Conservation (phyloP, 2,113 vertebrate genomes). For the Chlamydotis undulata region DNA sequence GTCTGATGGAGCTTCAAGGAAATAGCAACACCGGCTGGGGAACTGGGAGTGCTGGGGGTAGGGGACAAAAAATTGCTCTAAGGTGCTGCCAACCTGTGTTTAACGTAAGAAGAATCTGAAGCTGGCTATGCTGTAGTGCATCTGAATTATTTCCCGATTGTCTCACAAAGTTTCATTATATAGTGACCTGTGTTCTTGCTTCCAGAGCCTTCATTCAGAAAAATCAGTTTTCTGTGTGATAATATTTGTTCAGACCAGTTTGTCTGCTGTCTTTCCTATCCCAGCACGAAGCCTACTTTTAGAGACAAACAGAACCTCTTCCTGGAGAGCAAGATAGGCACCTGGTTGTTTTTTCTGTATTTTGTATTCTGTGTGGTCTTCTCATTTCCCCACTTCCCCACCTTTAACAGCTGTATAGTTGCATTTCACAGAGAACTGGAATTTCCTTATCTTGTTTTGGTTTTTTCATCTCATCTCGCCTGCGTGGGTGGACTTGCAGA, state of each 20-base stretch:
- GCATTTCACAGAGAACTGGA: slow-evolving; percentile 20
- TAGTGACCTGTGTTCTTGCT: neutral
- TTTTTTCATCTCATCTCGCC: slow-evolving; percentile 34
- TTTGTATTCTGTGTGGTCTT: neutral
- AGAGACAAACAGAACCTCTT: neutral
- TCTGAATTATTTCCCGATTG: neutral
- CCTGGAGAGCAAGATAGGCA: neutral
- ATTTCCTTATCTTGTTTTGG: slow-evolving; percentile 41
- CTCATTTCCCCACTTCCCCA: neutral
- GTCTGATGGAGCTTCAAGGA: neutral
- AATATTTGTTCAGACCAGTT: neutral
- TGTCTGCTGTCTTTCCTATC: neutral
- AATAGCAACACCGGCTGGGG: neutral
- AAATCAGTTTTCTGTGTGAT: neutral
- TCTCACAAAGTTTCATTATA: neutral
- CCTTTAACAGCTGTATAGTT: neutral
- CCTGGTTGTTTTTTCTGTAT: neutral
- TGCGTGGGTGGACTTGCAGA: slow-evolving; percentile 32
- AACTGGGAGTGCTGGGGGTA: neutral
- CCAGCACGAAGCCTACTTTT: neutral
- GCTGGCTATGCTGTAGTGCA: neutral
- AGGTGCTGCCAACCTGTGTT: neutral
- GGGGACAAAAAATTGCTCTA: neutral
- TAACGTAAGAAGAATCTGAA: neutral
- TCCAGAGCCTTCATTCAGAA: neutral